Conservation (phyloP, 2,888 invertebrate genomes). For the Tricholauxania praeusta region DNA sequence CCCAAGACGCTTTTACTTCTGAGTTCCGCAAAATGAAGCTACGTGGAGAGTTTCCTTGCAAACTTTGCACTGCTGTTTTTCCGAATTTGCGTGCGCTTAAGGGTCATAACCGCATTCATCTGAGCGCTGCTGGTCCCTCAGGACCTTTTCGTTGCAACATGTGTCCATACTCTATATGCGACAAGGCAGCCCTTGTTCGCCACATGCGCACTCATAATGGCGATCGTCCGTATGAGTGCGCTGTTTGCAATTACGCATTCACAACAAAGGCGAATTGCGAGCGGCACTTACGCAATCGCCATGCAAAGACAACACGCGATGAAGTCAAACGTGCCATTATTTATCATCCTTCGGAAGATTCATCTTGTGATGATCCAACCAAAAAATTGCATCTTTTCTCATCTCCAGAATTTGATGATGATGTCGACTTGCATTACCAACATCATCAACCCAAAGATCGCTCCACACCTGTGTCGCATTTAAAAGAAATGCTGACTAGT, state of each 20-base stretch:
- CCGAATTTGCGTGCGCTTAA: slow-evolving; percentile 91
- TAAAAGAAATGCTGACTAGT: slow-evolving; percentile 68
- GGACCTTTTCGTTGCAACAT: slow-evolving; percentile 93
- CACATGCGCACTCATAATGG: slow-evolving; percentile 96
- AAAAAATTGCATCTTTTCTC: slow-evolving; percentile 72
- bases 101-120: slow-evolving; percentile 89
- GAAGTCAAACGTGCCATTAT: slow-evolving; percentile 91
- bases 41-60: slow-evolving; percentile 90
- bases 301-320: slow-evolving; percentile 86
- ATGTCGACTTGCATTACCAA: slow-evolving; percentile 50
- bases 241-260: slow-evolving; percentile 95
- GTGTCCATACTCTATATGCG: slow-evolving; percentile 86
- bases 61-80: slow-evolving; percentile 88
- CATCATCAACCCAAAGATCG: slow-evolving; percentile 60
- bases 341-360: slow-evolving; percentile 88
- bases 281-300: slow-evolving; percentile 91
- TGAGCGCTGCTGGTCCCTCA: slow-evolving; percentile 77
- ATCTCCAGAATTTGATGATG: slow-evolving; percentile 68
- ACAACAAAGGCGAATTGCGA: slow-evolving; percentile 98
- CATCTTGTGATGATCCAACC: slow-evolving; percentile 78
- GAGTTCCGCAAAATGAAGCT: slow-evolving; percentile 91
- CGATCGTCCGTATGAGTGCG: slow-evolving; percentile 93
- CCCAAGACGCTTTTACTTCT: slow-evolving; percentile 85
- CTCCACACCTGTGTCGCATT: slow-evolving; percentile 68
- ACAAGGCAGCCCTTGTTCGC: slow-evolving; percentile 90